Evolutionary conservation across 2,113 vertebrate species (phyloP).

Genomic region (Panthera tigris): DNA sequence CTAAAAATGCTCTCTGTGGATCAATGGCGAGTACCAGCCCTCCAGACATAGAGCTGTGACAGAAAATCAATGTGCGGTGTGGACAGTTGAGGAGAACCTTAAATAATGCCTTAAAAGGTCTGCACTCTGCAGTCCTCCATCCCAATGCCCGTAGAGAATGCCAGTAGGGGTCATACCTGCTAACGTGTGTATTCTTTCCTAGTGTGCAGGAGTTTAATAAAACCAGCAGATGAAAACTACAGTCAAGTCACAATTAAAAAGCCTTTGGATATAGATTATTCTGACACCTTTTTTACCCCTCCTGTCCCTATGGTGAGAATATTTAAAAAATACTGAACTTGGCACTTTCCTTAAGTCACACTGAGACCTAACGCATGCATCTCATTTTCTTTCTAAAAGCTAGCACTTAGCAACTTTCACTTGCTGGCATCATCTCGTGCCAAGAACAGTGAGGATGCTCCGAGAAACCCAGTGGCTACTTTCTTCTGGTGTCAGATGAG

Average conservation of each 20-base stretch:
- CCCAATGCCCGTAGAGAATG: fast-evolving
- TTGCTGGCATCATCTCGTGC: neutral
- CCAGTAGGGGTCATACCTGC: neutral
- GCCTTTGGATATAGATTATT: neutral
- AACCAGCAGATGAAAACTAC: neutral
- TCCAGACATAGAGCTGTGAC: slow-evolving; percentile 31
- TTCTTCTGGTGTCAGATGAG: neutral
- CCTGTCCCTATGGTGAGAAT: neutral
- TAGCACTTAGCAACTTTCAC: neutral
- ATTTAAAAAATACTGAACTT: slow-evolving; percentile 6
- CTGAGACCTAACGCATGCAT: neutral
- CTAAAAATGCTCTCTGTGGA: slow-evolving; percentile 59
- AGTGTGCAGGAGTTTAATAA: neutral
- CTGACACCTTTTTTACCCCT: neutral
- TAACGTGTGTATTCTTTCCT: neutral
- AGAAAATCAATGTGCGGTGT: slow-evolving; percentile 60
- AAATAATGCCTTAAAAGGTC: slow-evolving; percentile 58
- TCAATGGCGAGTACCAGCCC: slow-evolving; percentile 3
- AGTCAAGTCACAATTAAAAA: neutral
- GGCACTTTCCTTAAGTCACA: neutral
- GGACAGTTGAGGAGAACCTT: slow-evolving; percentile 66
- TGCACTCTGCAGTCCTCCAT: neutral
- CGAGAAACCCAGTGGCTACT: neutral
- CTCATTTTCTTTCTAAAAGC: slow-evolving; percentile 38
- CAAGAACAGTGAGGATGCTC: neutral